Base-by-base conservation (phyloP, 1,140 invertebrate species). In the Drosophila kikkawai region DNA sequence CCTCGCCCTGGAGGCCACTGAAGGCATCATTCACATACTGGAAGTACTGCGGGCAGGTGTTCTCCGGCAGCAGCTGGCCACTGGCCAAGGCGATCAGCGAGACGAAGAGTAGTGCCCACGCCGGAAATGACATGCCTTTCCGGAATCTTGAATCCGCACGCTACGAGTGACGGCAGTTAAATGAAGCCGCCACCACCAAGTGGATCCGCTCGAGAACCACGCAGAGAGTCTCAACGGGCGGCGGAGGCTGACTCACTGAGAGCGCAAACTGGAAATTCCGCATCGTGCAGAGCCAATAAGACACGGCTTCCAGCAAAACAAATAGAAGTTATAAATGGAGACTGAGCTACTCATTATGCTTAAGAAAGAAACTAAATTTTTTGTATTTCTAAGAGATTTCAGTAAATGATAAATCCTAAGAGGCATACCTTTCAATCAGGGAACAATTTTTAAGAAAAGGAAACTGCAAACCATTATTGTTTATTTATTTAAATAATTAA, bases 231-330 rank as follows among this genome's bases (percentile, higher is more conserved):
- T 60, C 41, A n/a, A 53, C 39, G 32, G 44, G 39, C 26, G 53
- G 48, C 48, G 42, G 36, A 36, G 45, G 29, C 39, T 73, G 67
- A 48, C n/a, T 63, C 17, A 56, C 50, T 77, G 66, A 68, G 63
- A 63, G 69, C 70, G 44, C 32, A 79, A 88, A 90, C 84, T 81
- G 85, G 85, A 84, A 88, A 88, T 66, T 68, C 84, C 63, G 58
- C 79, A 68, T 79, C 69, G 80, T 82, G 75, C 61, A 36, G 41
- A 44, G 77, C 37, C 69, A 57, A 79, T 75, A 67, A 67, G 57
- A 26, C 69, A 34, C 32, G 37, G 63, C 48, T 44, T 53, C 34
- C 19, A 63, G 39, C 34, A 45, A 48, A 69, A n/a, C 45, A 47
- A 51, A 32, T 59, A 50, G 32, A 59, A 34, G n/a, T 5, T 37